Conservation (phyloP, 37 sponge, comb jelly and placozoan genomes). For the Amphimedon queenslandica region DNA sequence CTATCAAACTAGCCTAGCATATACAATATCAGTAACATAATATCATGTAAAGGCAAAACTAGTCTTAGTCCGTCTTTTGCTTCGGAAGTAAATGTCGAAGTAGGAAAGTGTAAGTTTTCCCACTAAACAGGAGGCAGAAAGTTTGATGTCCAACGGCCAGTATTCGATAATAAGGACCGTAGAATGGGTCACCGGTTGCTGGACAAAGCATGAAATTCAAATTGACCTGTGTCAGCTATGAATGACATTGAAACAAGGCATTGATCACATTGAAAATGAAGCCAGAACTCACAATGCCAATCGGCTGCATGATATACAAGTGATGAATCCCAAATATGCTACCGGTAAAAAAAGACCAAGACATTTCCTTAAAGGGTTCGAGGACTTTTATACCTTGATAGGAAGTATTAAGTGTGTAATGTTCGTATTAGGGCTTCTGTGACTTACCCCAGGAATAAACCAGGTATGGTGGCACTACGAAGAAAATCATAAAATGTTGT, state of each 20-base stretch:
- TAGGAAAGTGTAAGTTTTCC: conserved; percentile 60
- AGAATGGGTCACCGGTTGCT: conserved; percentile 70
- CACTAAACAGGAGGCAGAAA: conserved; percentile 44
- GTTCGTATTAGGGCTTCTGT: neutral
- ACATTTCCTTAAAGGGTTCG: conserved; percentile 71
- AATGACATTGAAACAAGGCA: neutral
- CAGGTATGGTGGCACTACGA: conserved; percentile 79
- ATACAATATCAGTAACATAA: too few species aligned
- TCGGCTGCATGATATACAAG: conserved; percentile 70
- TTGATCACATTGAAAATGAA: neutral
- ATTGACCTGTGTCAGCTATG: conserved; percentile 79
- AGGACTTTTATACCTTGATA: conserved; percentile 64
- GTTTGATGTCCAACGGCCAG: conserved; percentile 75
- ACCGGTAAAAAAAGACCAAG: conserved; percentile 76
- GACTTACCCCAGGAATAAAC: conserved; percentile 78
- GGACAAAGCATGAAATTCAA: conserved; percentile 86
- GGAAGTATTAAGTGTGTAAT: too few species aligned
- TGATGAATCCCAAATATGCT: conserved; percentile 84
- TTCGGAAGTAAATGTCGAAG: neutral
- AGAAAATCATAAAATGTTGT: conserved; percentile 81
- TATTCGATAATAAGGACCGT: conserved; percentile 79
- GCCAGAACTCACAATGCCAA: conserved; percentile 42
- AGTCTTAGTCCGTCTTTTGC: neutral
- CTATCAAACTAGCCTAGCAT: too few species aligned
- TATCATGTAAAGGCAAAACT: neutral